Conservation (phyloP, 2,797 vertebrate genomes). For the Pogonophryne albipinna region DNA sequence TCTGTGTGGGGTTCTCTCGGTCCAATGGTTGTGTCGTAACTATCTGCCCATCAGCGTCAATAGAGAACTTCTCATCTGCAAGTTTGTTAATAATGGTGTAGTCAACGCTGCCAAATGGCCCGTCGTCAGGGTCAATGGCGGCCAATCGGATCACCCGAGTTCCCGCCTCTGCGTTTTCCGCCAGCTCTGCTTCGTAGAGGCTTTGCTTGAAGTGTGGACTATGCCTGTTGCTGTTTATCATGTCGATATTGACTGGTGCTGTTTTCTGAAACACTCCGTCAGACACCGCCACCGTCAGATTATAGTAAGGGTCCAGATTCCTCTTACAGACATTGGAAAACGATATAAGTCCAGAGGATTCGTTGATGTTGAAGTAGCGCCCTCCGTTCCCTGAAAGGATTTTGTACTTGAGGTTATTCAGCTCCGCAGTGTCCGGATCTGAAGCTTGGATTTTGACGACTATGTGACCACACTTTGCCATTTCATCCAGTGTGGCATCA, state of each 20-base stretch:
- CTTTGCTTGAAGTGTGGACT: constrained; percentile 92
- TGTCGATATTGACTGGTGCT: constrained; percentile 95
- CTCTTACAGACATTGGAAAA: constrained; percentile 94
- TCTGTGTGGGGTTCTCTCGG: constrained; percentile 94
- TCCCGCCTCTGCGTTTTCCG: constrained; percentile 94
- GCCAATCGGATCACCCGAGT: constrained; percentile 94
- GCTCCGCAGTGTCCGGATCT: constrained; percentile 89
- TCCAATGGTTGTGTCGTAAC: constrained; percentile 92
- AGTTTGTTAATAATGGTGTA: constrained; percentile 98
- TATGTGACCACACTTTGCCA: constrained; percentile 94
- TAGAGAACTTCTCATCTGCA: constrained; percentile 93
- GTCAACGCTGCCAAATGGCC: constrained; percentile 92
- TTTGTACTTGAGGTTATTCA: constrained; percentile 89
- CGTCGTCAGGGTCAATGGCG: constrained; percentile 93
- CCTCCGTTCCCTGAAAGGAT: constrained; percentile 96
- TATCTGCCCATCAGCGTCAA: constrained; percentile 89
- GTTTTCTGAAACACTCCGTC: constrained; percentile 95
- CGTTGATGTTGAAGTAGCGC: constrained; percentile 94
- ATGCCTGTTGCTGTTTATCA: constrained; percentile 93
- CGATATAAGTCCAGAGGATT: constrained; percentile 94
- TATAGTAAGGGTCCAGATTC: constrained; percentile 91
- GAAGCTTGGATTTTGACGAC: constrained; percentile 97
- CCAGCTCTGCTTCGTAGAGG: constrained; percentile 94
- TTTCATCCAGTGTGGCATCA: constrained; percentile 91
- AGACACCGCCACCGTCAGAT: constrained; percentile 93